Conservation (phyloP, 2,888 invertebrate genomes). For the Noctua comes region DNA sequence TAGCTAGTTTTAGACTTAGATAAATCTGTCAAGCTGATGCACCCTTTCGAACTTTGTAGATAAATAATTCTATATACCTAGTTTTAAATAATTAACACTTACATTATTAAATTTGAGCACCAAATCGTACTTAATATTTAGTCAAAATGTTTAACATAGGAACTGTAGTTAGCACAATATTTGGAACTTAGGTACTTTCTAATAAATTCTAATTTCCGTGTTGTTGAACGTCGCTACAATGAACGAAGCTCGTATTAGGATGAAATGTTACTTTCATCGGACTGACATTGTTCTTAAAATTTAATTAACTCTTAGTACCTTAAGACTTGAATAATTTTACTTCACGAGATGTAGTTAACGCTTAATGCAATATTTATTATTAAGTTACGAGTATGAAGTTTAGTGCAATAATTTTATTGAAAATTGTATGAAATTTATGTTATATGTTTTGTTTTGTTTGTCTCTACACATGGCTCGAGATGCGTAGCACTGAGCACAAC, state of each 20-base stretch:
- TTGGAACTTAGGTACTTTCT: constrained; percentile 79
- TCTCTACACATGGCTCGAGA: constrained; percentile 80
- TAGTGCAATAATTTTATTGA: constrained; percentile 90
- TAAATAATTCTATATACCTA: constrained; percentile 86
- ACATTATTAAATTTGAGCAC: constrained; percentile 89
- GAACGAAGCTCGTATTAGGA: constrained; percentile 80
- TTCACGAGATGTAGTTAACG: constrained; percentile 86
- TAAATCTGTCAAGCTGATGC: constrained; percentile 79
- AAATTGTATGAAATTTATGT: constrained; percentile 88
- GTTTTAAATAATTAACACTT: constrained; percentile 87
- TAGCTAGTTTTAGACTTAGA: constrained; percentile 77
- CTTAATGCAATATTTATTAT: constrained; percentile 89
- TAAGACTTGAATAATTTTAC: constrained; percentile 86
- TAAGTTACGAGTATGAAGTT: constrained; percentile 87
- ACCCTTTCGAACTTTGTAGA: constrained; percentile 86
- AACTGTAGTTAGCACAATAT: constrained; percentile 80
- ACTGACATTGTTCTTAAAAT: constrained; percentile 87
- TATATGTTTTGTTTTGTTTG: constrained; percentile 87
- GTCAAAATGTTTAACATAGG: constrained; percentile 86
- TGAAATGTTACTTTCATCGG: constrained; percentile 85
- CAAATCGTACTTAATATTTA: constrained; percentile 91
- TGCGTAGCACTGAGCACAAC: constrained; percentile 67
- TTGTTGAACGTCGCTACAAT: constrained; percentile 76
- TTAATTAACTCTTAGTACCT: constrained; percentile 83
- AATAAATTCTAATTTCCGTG: constrained; percentile 79